These are phyloP conservation scores for Platorchestia sp. DNA, from an alignment of 1,140 invertebrate genomes.

Conservation along the genomic window DNA sequence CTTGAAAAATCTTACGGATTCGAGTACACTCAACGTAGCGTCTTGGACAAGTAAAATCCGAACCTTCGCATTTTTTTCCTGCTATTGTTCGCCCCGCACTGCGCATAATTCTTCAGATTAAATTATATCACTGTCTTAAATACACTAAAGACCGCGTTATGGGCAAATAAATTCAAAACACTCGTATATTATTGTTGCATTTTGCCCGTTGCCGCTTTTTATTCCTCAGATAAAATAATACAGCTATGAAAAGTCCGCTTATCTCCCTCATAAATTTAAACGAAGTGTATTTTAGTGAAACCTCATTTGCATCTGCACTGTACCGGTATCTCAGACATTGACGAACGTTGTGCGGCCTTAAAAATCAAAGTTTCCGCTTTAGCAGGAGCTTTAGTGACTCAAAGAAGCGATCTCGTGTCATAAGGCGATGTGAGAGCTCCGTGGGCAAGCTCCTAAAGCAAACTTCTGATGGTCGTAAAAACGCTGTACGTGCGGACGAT, in stretches of 20 bases:
- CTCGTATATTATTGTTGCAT: too few species aligned
- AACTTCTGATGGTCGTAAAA: not conserved
- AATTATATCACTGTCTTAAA: too few species aligned
- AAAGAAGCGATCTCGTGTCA: not conserved
- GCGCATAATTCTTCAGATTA: too few species aligned
- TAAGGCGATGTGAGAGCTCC: not conserved
- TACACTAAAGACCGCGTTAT: too few species aligned
- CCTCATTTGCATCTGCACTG: not conserved
- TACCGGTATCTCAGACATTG: not conserved
- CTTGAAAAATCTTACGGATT: too few species aligned
- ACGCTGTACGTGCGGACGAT: not conserved
- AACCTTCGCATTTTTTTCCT: too few species aligned
- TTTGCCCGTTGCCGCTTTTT: too few species aligned
- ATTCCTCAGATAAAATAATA: not conserved
- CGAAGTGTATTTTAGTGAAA: not conserved
- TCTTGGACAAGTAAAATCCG: too few species aligned
- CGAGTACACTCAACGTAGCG: too few species aligned
- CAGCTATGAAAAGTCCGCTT: not conserved
- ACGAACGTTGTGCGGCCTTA: not conserved
- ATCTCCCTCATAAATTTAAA: not conserved
- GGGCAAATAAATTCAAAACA: too few species aligned
- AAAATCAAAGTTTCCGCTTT: not conserved
- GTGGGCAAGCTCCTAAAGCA: not conserved
- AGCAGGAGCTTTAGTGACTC: not conserved
- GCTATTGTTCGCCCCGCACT: too few species aligned